These are phyloP conservation scores for Eristalinus sepulchralis DNA, from an alignment of 2,888 invertebrate genomes.

Conservation along the genomic window DNA sequence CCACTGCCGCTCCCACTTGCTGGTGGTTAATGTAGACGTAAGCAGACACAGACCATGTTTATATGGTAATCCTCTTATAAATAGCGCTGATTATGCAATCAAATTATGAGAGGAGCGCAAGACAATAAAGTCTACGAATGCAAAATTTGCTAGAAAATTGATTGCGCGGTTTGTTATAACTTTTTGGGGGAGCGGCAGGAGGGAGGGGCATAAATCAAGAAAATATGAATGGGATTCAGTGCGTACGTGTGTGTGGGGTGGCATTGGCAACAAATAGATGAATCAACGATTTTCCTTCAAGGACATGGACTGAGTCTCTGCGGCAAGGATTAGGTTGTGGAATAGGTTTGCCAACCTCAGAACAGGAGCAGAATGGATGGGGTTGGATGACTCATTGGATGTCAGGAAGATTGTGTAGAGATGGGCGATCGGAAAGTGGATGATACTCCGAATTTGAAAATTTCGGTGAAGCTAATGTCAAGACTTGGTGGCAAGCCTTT, in stretches of 20 bases:
- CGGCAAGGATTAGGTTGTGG: too few relatives aligned
- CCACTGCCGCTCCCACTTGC: too few relatives aligned
- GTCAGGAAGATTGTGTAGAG: too few relatives aligned
- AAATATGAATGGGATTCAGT: background rate
- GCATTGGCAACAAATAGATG: background rate
- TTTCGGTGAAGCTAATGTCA: too few relatives aligned
- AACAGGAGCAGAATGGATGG: too few relatives aligned
- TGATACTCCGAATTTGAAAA: too few relatives aligned
- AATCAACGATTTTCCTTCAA: background rate
- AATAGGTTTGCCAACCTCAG: too few relatives aligned
- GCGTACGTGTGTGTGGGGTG: background rate
- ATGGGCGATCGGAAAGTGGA: too few relatives aligned
- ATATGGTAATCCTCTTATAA: constrained; percentile 65
- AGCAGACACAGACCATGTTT: constrained; percentile 53
- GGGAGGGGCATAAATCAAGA: background rate
- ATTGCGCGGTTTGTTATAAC: constrained; percentile 17
- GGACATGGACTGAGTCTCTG: too few relatives aligned
- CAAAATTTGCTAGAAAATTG: constrained; percentile 45
- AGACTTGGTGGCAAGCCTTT: too few relatives aligned
- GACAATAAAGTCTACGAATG: constrained; percentile 12
- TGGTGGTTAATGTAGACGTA: constrained; percentile 46
- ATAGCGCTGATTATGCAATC: constrained; percentile 66
- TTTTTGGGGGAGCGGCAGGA: background rate
- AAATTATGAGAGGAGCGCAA: constrained; percentile 39
- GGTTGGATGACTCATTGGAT: too few relatives aligned